These are phyloP conservation scores for Bradypodion pumilum DNA, from an alignment of 2,797 vertebrate genomes.

Conservation along the genomic window DNA sequence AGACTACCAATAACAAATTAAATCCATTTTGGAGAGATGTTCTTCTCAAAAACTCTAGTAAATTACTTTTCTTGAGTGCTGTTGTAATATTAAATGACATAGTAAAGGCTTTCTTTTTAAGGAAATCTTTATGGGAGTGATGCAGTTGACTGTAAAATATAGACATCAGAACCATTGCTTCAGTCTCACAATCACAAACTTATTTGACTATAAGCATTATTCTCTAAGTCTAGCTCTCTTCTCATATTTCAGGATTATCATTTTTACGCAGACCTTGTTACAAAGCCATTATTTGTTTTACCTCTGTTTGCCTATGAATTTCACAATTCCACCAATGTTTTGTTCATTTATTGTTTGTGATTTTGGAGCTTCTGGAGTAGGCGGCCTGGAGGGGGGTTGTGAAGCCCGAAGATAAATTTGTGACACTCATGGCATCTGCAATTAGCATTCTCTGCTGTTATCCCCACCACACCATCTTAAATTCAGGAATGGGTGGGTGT, in stretches of 20 bases:
- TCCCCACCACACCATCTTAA: too few species aligned
- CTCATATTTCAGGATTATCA: too few species aligned
- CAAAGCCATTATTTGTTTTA: too few species aligned
- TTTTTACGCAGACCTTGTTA: too few species aligned
- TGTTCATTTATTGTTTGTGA: not conserved
- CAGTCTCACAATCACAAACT: not conserved
- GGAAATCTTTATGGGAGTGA: not conserved
- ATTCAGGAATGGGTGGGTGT: too few species aligned
- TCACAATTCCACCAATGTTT: not conserved
- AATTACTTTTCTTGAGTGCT: not conserved
- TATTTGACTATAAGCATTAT: not conserved
- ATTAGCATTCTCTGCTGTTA: too few species aligned
- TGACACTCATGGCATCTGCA: too few species aligned
- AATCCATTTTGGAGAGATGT: not conserved
- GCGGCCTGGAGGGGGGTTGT: not conserved
- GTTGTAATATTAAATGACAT: not conserved
- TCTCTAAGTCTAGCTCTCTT: too few species aligned
- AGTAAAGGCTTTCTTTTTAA: not conserved
- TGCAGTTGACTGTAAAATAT: too few species aligned
- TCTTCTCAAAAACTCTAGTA: not conserved
- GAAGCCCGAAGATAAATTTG: not conserved
- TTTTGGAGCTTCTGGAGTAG: too few species aligned
- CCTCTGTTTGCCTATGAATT: not conserved
- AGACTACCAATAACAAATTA: not conserved
- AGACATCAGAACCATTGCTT: not conserved